Base-by-base conservation (phyloP, 53 echinoderm and acorn worm genomes). In the Arbacia lixula region DNA sequence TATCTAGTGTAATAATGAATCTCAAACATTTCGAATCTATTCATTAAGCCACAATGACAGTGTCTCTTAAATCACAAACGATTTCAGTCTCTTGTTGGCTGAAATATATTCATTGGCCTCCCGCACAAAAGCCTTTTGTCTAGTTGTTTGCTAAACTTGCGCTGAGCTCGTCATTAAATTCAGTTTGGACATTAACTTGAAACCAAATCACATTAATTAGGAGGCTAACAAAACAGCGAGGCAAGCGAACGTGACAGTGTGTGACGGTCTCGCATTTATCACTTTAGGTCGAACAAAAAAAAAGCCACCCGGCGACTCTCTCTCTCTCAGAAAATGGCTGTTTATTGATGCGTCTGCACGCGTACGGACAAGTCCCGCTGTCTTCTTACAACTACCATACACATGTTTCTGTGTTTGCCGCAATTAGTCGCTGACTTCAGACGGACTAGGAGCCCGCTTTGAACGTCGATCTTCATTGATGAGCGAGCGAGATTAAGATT, bases 381-480 rank as follows among this genome's bases (percentile, higher is more conserved):
- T 5, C n/a, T 50, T 52, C 74, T 74, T 74, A 74, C 74, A 74
- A 74, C 74, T 33, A 52, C 74, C 74, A 20, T 74, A 74, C 74
- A 74, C 74, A 74, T 74, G 74, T 74, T 74, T 21, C 74, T 51
- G 32, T 74, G 74, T 74, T 74, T 74, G 74, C 74, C 52, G 51
- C 52, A 74, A 74, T 74, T 74, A 74, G 74, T 74, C 74, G 74
- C 74, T 74, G 74, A 53, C 74, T 74, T 74, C 74, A 74, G 74
- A 74, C 74, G 49, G 49, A 74, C 49, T 74, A 53, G 52, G 74
- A 34, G 74, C 51, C 53, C 33, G 52, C 52, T 74, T 51, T 52
- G 11, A 41, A 46, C 52, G 74, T 74, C 74, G 51, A 74, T 53
- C 34, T 74, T 53, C 53, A 74, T 74, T 28, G 52, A 21, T 6